Base-by-base conservation (phyloP, 2,797 vertebrate genomes). In the Acanthopagrus latus region DNA sequence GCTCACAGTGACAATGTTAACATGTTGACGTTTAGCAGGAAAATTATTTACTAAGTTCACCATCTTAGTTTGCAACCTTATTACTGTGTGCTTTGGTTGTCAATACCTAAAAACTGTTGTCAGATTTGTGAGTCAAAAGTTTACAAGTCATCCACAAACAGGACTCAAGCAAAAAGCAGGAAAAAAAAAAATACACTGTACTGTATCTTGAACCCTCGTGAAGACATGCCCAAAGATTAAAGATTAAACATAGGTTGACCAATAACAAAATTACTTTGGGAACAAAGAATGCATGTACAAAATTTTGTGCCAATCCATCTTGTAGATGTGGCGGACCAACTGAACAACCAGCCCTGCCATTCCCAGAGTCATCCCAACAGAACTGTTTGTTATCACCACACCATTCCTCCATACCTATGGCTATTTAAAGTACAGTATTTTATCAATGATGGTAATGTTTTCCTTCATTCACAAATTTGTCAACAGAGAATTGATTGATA, bases 21-120 rank as follows among this genome's bases (percentile, higher is more conserved):
- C 27, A 67, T 63, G 44, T 16, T 67, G 18, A 68, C 58, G 20
- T 74, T 57, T 14, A 64, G 20, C 18, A 21, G 27, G 1, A 51
- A 18, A 4, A 51, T n/a, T 10, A 17, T 27, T 46, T 23, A 25
- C 5, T 23, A 20, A 66, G 55, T 38, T 41, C 5, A 12, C n/a
- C 16, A n/a, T 68, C 14, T 60, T 62, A 73, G 14, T 5, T 25
- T 47, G 38, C 7, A 38, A 20, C 12, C 44, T 14, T 4, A 44
- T 44, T 12, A 38, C 38, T 38, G 38, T 8, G 38, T 10, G 38
- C 38, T 38, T 38, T 38, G 38, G 38, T 38, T 38, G 38, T 38
- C 8, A 38, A 38, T 38, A 9, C 38, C 38, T 38, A 38, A 38
- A 8, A 38, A 38, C 0, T 38, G 8, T 10, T 38, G 38, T 38